These are phyloP conservation scores for Spizaetus ornatus DNA, from an alignment of 2,113 vertebrate genomes.

Conservation along the genomic window DNA sequence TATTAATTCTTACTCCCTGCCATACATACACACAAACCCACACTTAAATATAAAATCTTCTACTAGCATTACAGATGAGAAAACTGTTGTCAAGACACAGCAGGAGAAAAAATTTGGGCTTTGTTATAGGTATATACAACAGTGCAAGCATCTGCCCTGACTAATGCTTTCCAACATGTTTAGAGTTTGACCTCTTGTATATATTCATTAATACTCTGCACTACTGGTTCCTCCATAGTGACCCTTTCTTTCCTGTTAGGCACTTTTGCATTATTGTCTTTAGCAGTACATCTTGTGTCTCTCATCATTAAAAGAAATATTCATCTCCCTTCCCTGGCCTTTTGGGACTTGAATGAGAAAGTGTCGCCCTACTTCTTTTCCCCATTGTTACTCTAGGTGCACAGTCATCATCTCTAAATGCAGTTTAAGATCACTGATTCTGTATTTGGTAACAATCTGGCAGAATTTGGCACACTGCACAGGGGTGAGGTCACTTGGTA, in stretches of 20 bases:
- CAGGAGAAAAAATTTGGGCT: neutral
- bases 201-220: neutral
- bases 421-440: neutral
- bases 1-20: neutral
- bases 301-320: neutral
- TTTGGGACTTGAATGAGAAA: neutral
- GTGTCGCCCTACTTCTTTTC: neutral
- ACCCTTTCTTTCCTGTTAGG: neutral
- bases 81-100: neutral
- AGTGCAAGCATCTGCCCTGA: neutral
- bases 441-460: slow-evolving; percentile 28
- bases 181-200: neutral
- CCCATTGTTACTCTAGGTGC: neutral
- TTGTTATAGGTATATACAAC: neutral
- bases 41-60: neutral
- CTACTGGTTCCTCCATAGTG: neutral
- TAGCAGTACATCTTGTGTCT: neutral
- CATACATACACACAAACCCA: neutral
- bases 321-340: neutral
- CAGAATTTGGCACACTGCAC: neutral
- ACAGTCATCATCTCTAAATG: neutral
- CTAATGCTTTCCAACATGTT: neutral
- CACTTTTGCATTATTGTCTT: neutral
- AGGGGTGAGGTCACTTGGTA: neutral
- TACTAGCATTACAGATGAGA: neutral